phyloP scores from a whole-genome alignment of 2,797 vertebrate genomes.

The Sebastes reedi region DNA sequence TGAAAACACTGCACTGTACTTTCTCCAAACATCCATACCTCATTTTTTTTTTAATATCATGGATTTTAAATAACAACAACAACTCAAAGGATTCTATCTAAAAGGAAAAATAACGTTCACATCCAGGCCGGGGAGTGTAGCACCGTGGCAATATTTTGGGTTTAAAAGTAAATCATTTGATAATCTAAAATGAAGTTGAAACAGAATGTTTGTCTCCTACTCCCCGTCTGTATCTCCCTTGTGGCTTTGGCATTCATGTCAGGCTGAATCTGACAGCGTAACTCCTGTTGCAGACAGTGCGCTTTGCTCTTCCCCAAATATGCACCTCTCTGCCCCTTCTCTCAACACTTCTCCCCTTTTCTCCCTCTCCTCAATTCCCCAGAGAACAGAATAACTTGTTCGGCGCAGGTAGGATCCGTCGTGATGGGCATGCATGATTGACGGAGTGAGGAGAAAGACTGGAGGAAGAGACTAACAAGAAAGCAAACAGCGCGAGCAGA shows the following conservation, averaged over 20 bases:
- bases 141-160: neutral
- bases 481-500: conserved; percentile 29
- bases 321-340: conserved; percentile 25
- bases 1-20: neutral
- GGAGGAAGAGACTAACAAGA: conserved; percentile 50
- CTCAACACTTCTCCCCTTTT: conserved; percentile 24
- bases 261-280: conserved; percentile 23
- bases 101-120: conserved; percentile 11
- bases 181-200: conserved; percentile 16
- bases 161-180: neutral
- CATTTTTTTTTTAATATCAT: neutral
- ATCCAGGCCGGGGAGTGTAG: neutral
- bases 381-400: conserved; percentile 57
- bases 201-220: conserved; percentile 13
- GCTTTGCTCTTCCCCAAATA: conserved; percentile 26
- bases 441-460: conserved; percentile 46
- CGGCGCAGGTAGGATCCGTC: conserved; percentile 44
- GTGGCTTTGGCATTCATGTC: conserved; percentile 32
- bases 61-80: neutral
- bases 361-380: conserved; percentile 35
- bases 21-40: neutral
- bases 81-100: neutral
- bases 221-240: neutral
- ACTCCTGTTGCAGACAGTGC: conserved; percentile 18
- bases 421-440: conserved; percentile 67